A percentile compares a stretch with the other conserved stretches of the same genome.
These are phyloP conservation scores for Aegypius monachus DNA, from an alignment of 2,113 vertebrate genomes.

Conservation along the genomic window DNA sequence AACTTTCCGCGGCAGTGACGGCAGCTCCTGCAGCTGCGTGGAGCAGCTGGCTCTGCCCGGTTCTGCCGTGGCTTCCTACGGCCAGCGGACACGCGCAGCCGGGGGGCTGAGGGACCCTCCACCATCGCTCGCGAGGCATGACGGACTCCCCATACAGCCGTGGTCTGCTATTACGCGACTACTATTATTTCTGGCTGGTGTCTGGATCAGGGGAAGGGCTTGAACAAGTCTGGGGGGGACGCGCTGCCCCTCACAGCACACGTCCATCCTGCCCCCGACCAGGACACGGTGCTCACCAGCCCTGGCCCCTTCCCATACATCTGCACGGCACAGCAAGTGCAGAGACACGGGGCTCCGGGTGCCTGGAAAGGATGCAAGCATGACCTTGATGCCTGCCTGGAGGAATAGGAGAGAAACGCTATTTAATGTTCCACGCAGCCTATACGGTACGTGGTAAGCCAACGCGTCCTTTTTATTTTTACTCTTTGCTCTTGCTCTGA, in stretches of 20 bases:
- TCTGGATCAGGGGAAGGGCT: background rate
- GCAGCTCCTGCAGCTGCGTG: background rate
- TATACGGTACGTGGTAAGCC: background rate
- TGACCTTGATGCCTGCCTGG: background rate
- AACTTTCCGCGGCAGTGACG: background rate
- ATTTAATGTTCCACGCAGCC: background rate
- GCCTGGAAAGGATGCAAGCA: background rate
- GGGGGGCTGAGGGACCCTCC: background rate
- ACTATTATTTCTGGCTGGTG: background rate
- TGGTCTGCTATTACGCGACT: background rate
- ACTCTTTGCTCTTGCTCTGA: constrained; percentile 10
- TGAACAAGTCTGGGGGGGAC: fast-evolving
- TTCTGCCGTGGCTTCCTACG: too few species aligned
- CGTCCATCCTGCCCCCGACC: background rate
- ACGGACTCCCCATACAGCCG: fast-evolving
- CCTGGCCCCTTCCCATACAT: fast-evolving
- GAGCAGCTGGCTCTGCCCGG: background rate
- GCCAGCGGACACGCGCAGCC: background rate
- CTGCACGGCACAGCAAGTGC: background rate
- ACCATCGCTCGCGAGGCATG: fast-evolving
- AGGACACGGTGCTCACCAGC: background rate
- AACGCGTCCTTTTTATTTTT: background rate
- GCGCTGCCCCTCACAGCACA: fast-evolving
- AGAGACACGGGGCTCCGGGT: background rate
- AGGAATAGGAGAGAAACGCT: background rate